Evolutionary conservation across 2,888 invertebrate species (phyloP), one percentile per base, ranked within the genome.

Genomic region (Gerris lacustris): DNA sequence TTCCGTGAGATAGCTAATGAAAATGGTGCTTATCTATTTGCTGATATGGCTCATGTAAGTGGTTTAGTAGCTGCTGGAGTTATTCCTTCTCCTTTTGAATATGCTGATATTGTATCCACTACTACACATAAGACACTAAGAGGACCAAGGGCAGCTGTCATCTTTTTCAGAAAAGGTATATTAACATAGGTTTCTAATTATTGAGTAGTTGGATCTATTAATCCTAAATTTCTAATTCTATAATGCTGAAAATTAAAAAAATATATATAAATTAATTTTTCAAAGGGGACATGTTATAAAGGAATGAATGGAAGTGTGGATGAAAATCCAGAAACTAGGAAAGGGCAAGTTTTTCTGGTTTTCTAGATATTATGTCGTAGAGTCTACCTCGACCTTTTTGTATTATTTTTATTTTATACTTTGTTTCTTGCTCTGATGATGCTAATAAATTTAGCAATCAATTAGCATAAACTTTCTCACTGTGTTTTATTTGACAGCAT

Each of bases 1-100:
- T 97, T 97, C 83, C 85, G 90, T 43, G 84, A 92, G 80, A 90
- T 94, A 69, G 89, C 91, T 55, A 87, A 94, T 78, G 88, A 90
- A 72, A 89, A 89, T 75, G 92, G 91, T 55, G 91, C 96, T 0
- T 91, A 90, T 77, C 81, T 98, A 69, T 86, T 97, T 84, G 90
- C 94, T 17, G 97, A 98, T 80, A 98, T 98, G 96, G 94, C 96
- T 1, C 96, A 97, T 80, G 87, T 97, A 69, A 90, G 95, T 63
- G 97, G 97, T 55, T 83, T 97, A 67, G 92, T 96, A 18, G 91
- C 96, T 72, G 91, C 95, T 76, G 90, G 90, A 82, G 81, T 94
- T 9, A 90, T 94, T 73, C 92, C 96, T 1, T 90, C 89, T 78
- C 96, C 96, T 1, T 96, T 96, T 79, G 89, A 92, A 78, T 88